Conservation (phyloP, 92 coral and sea anemone species). For the Anthopleura xanthogrammica region DNA sequence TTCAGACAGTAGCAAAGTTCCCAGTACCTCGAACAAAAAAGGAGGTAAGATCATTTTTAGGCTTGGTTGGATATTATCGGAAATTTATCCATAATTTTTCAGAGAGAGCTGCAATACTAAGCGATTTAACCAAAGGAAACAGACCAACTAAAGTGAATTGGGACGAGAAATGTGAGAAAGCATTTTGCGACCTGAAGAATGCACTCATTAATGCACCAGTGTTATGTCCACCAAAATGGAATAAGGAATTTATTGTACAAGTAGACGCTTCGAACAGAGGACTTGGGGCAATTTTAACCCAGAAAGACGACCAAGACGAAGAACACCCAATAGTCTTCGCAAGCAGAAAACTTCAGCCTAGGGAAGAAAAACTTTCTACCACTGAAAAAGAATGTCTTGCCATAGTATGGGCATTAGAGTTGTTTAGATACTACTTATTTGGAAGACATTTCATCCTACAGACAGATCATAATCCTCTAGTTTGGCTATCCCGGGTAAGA, state of each 20-base stretch:
- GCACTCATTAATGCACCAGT: constrained; percentile 29
- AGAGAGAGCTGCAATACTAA: constrained; percentile 27
- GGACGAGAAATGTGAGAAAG: constrained; percentile 17
- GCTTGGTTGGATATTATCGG: constrained; percentile 27
- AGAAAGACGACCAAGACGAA: constrained; percentile 41
- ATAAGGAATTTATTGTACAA: constrained; percentile 44
- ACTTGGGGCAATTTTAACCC: constrained; percentile 49
- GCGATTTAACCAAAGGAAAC: constrained; percentile 33
- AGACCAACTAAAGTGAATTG: constrained; percentile 33
- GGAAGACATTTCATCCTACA: constrained; percentile 33
- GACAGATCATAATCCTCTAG: constrained; percentile 58
- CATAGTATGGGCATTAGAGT: constrained; percentile 44
- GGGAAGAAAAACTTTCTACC: constrained; percentile 50
- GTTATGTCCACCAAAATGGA: constrained; percentile 48
- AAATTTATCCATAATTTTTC: constrained; percentile 36
- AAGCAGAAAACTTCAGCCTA: constrained; percentile 46
- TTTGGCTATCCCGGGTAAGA: constrained; percentile 52
- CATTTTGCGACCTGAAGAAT: constrained; percentile 33
- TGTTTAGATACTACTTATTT: constrained; percentile 43
- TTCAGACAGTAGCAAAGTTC: constrained; percentile 33
- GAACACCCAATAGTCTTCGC: constrained; percentile 61
- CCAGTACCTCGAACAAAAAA: constrained; percentile 54
- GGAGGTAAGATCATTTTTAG: constrained; percentile 26
- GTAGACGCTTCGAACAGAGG: constrained; percentile 62
- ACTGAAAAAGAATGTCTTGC: constrained; percentile 52